Evolutionary conservation across 2,113 vertebrate species (phyloP).

Genomic region (Phycodurus eques): DNA sequence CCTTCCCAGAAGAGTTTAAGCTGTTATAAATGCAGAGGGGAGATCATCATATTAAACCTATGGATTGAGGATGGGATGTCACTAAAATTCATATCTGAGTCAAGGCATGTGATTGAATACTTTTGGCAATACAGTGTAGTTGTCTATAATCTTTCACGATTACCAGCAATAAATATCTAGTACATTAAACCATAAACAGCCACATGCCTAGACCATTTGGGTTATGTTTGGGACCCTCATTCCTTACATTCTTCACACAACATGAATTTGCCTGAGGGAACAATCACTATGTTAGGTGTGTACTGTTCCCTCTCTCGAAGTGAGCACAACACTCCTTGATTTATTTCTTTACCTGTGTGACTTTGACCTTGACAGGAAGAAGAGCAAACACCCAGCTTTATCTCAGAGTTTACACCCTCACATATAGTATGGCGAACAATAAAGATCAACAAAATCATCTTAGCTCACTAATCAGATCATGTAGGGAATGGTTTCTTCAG

Average conservation of each 20-base stretch:
- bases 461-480: constrained; percentile 10
- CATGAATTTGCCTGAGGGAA: constrained; percentile 6
- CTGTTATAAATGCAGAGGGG: too few species aligned
- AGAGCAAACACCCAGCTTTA: constrained; percentile 23
- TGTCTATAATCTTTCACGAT: too few species aligned
- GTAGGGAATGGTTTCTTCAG: neutral
- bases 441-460: constrained; percentile 9
- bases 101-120: too few species aligned
- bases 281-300: constrained; percentile 16
- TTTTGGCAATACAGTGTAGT: too few species aligned
- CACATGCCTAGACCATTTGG: neutral
- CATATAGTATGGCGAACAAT: constrained; percentile 3
- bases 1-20: too few species aligned
- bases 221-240: neutral
- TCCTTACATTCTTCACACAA: neutral
- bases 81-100: too few species aligned
- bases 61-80: too few species aligned
- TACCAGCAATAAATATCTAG: too few species aligned
- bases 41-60: too few species aligned
- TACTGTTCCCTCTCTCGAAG: neutral
- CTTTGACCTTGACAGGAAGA: constrained; percentile 23
- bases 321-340: neutral
- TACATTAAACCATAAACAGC: too few species aligned
- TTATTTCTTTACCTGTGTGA: constrained; percentile 8
- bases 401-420: constrained; percentile 13